Percentiles rank a stretch among this genome's conserved stretches.
Evolutionary conservation across 2,113 vertebrate species (phyloP).

Genomic region (Sphaerodactylus townsendi): DNA sequence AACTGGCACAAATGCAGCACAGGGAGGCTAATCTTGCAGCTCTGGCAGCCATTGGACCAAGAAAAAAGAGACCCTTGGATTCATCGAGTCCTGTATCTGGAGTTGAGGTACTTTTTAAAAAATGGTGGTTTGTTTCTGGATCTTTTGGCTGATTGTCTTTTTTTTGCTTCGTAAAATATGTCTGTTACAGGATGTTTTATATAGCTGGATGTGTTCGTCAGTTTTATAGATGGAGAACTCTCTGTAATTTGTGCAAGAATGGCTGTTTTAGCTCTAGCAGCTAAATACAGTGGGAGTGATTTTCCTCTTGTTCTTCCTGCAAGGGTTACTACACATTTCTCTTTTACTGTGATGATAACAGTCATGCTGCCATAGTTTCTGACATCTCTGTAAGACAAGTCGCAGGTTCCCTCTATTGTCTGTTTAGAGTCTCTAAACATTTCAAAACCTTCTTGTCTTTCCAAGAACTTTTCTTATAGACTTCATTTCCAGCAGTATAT

Average conservation of each 20-base stretch:
- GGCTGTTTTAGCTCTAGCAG: not conserved
- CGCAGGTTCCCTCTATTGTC: not conserved
- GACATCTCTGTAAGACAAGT: not conserved
- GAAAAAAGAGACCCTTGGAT: conserved; percentile 87
- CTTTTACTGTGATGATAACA: not conserved
- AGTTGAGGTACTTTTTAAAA: conserved; percentile 75
- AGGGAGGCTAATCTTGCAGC: conserved; percentile 92
- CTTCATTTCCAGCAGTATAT: not conserved
- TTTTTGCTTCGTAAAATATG: not conserved
- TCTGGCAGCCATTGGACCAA: conserved; percentile 92
- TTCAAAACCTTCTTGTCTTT: not conserved
- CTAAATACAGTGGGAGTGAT: not conserved
- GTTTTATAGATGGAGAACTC: not conserved
- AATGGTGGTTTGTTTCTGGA: not conserved
- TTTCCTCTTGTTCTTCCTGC: too few species aligned
- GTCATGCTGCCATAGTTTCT: not conserved
- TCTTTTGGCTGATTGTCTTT: not conserved
- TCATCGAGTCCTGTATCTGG: conserved; percentile 55
- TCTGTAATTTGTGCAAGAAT: not conserved
- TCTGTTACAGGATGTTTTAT: not conserved
- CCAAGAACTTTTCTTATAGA: not conserved
- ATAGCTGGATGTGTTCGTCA: not conserved
- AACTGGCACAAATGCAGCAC: conserved; percentile 88
- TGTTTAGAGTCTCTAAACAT: not conserved
- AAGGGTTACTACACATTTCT: not conserved